Base-by-base conservation (phyloP, 2,888 invertebrate genomes). In the Pristionchus mayeri region DNA sequence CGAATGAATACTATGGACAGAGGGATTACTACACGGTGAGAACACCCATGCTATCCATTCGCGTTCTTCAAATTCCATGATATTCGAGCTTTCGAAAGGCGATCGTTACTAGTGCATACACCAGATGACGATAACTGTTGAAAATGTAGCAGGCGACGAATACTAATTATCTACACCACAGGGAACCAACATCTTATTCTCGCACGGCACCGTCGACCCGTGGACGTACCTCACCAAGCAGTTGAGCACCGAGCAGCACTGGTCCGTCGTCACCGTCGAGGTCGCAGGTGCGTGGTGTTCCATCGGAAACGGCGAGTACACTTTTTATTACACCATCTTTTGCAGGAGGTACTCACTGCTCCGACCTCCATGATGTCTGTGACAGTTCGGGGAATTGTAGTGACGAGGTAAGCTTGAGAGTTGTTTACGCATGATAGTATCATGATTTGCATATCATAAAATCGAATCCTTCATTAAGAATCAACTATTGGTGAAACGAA, bases 111-210 rank as follows among this genome's bases (percentile, higher is more conserved):
- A 60, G 18, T 60, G 2, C 9, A 7, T 30, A 63, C 54, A 50
- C 30, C 76, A 16, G 24, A n/a, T 9, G 60, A n/a, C n/a, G n/a
- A n/a, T n/a, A n/a, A n/a, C 30, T 27, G 60, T 60, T 13, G 60
- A 63, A 63, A 63, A 2, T 30, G 60, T 27, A 30, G 18, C 60
- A 34, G 60, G 24, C 71, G 40, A 75, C 44, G 40, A 21, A 24
- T 75, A 24, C 37, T 44, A 44, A 37, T 75, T n/a, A 7, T 24
- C 2, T 13, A 9, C 37, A 71, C 40, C 48, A 24, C 27, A 87
- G 85, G 90, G 90, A 27, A 90, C 80, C 3, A 80, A 81, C 11
- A 60, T 85, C 2, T n/a, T 80, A n/a, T 13, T 63, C 54, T 21
- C 81, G 30, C 40, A 85, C 40, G 85, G 85, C 27, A 21, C 52